A percentile compares a stretch with the other conserved stretches of the same genome.
phyloP scores from a whole-genome alignment of 64 coral and sea anemone species.

The Catalaphyllia jardinei region DNA sequence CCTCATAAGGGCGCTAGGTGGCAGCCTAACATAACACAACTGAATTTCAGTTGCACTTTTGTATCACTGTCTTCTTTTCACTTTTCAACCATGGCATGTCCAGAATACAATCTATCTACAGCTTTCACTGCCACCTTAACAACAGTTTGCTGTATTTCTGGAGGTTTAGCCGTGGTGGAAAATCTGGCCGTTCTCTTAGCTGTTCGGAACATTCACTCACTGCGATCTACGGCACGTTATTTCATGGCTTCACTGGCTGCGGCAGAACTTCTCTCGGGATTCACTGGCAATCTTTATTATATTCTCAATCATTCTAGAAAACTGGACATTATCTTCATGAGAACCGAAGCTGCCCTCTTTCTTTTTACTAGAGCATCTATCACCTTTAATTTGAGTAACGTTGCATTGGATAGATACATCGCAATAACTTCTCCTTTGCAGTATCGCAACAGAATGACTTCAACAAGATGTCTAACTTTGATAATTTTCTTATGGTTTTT shows the following conservation, averaged over 20 bases:
- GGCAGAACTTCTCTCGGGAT: conserved; percentile 1
- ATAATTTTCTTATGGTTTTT: background rate
- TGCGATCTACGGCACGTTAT: background rate
- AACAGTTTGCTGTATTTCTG: background rate
- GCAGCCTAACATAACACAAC: too few relatives aligned
- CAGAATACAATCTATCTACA: background rate
- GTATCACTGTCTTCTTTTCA: background rate
- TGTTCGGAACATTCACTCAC: background rate
- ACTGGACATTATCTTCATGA: background rate
- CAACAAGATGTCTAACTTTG: background rate
- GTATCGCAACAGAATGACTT: background rate
- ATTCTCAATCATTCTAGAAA: background rate
- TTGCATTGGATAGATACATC: conserved; percentile 7
- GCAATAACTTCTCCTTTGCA: conserved; percentile 12
- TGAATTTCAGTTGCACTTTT: too few relatives aligned
- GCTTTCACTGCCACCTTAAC: background rate
- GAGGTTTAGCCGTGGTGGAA: background rate
- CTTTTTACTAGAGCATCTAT: background rate
- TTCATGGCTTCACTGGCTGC: conserved; percentile 5
- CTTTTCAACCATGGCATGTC: background rate
- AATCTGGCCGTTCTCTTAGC: background rate
- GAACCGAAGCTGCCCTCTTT: background rate
- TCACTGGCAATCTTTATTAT: background rate
- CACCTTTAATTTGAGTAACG: background rate
- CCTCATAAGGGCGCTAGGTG: background rate